phyloP scores from a whole-genome alignment of 2,113 vertebrate genomes.

The Neotoma lepida region DNA sequence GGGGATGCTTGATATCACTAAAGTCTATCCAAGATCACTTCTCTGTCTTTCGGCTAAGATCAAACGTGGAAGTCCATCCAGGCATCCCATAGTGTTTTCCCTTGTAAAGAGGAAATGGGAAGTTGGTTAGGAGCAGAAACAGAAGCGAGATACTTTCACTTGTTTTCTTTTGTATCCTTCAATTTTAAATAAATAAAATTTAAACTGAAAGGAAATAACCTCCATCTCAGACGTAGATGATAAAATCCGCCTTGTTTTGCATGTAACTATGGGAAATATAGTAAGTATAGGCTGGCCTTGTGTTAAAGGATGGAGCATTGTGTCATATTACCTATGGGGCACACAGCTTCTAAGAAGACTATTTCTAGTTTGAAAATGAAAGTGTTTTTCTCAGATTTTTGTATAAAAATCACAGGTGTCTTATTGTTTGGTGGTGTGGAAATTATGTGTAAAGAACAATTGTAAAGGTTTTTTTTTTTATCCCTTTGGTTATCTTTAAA shows the following conservation, averaged over 20 bases:
- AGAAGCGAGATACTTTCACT: not conserved
- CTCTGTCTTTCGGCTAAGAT: not conserved
- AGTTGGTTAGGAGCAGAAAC: not conserved
- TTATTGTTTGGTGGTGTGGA: not conserved
- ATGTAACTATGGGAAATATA: not conserved
- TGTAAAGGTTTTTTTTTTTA: not conserved
- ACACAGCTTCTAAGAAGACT: not conserved
- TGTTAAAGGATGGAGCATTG: not conserved
- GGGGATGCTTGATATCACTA: not conserved
- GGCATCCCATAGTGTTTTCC: not conserved
- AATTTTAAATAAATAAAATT: conserved; percentile 12
- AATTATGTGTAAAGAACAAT: not conserved
- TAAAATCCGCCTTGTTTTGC: not conserved
- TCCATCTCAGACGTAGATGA: not conserved
- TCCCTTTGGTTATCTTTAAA: not conserved
- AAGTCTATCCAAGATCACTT: not conserved
- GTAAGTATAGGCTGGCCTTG: not conserved
- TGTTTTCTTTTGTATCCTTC: not conserved
- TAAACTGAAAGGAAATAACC: conserved; percentile 28
- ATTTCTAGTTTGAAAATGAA: not conserved
- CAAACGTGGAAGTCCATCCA: not conserved
- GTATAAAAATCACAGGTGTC: not conserved
- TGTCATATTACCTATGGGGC: not conserved
- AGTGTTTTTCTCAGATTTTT: not conserved
- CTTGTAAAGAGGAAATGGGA: not conserved